A percentile compares a stretch with the other conserved stretches of the same genome.
These are phyloP conservation scores for Linnaemya vulpina DNA, from an alignment of 2,888 invertebrate genomes.

Conservation along the genomic window DNA sequence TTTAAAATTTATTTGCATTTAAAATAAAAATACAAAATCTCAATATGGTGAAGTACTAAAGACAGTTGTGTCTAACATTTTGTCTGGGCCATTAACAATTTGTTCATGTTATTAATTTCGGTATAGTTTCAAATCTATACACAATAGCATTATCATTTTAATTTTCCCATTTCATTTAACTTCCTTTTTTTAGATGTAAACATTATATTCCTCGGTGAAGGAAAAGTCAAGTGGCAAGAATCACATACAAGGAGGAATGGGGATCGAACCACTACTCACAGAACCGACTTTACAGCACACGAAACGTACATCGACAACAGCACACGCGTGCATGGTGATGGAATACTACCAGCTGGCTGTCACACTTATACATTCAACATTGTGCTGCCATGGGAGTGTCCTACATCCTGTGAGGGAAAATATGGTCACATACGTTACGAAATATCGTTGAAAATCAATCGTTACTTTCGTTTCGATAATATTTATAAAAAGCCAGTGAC, in stretches of 20 bases:
- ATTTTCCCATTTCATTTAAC: neutral
- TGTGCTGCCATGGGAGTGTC: slow-evolving; percentile 73
- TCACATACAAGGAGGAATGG: slow-evolving; percentile 9
- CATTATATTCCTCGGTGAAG: slow-evolving; percentile 74
- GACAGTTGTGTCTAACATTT: too few relatives aligned
- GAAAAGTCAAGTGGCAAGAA: slow-evolving; percentile 74
- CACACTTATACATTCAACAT: slow-evolving; percentile 75
- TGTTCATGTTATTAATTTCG: too few relatives aligned
- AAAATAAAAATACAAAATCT: too few relatives aligned
- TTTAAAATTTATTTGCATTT: neutral
- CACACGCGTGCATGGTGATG: slow-evolving; percentile 64
- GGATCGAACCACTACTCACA: slow-evolving; percentile 63
- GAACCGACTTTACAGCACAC: slow-evolving; percentile 63
- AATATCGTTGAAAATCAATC: slow-evolving; percentile 88
- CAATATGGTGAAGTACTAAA: too few relatives aligned
- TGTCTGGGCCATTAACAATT: too few relatives aligned
- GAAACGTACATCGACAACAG: slow-evolving; percentile 72
- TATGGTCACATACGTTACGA: slow-evolving; percentile 90
- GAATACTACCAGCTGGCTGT: slow-evolving; percentile 70
- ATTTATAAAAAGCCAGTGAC: slow-evolving; percentile 84
- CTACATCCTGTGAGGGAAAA: slow-evolving; percentile 86
- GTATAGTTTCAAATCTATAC: too few relatives aligned
- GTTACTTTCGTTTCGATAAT: slow-evolving; percentile 89
- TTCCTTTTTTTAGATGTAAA: slow-evolving; percentile 71
- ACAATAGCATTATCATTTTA: too few relatives aligned